Conservation (phyloP, 2,113 vertebrate genomes). For the Numida meleagris region DNA sequence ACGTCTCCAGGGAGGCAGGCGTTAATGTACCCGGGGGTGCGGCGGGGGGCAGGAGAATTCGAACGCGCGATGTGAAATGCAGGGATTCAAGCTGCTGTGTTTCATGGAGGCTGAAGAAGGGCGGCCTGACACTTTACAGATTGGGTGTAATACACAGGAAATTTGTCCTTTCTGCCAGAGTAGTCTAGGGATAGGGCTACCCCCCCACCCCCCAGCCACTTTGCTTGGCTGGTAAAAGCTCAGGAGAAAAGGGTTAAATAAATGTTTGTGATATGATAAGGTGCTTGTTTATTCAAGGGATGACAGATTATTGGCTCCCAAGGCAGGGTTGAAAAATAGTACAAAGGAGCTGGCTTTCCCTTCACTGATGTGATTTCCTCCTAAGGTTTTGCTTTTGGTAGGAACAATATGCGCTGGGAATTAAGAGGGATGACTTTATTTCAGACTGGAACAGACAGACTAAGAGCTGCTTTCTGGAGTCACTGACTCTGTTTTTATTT, state of each 20-base stretch:
- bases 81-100: conserved; percentile 63
- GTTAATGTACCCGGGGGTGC: conserved; percentile 59
- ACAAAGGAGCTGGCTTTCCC: conserved; percentile 81
- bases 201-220: conserved; percentile 73
- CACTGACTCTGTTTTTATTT: conserved; percentile 13
- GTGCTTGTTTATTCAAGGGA: conserved; percentile 91
- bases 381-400: conserved; percentile 75
- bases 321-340: conserved; percentile 84
- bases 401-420: conserved; percentile 75
- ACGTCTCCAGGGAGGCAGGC: conserved; percentile 66
- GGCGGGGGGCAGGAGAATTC: conserved; percentile 50
- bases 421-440: conserved; percentile 76
- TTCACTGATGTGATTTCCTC: conserved; percentile 85
- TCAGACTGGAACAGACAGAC: conserved; percentile 30
- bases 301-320: conserved; percentile 85
- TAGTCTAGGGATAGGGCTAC: conserved; percentile 74
- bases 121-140: conserved; percentile 81
- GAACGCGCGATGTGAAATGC: conserved; percentile 63
- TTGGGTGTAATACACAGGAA: conserved; percentile 80
- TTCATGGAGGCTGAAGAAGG: conserved; percentile 66
- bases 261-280: conserved; percentile 99
- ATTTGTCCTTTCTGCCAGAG: conserved; percentile 82
- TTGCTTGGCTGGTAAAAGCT: conserved; percentile 83
- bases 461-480: conserved; percentile 29
- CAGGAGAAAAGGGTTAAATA: conserved; percentile 97